Conservation (phyloP, 2,888 invertebrate genomes). For the Didymodactylos carnosus region DNA sequence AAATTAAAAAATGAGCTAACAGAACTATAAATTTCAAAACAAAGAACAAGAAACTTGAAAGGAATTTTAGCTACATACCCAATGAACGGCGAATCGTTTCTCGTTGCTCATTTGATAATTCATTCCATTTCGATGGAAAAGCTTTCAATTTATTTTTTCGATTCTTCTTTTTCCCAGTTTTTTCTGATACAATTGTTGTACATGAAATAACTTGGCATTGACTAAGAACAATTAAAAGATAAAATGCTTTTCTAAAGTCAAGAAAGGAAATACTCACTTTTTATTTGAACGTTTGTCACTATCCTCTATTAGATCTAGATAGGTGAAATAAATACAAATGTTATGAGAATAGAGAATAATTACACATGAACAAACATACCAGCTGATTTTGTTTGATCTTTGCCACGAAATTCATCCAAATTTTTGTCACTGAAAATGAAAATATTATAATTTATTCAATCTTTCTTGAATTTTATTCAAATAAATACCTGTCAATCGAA, state of each 20-base stretch:
- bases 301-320: too few species aligned
- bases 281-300: not conserved
- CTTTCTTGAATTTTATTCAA: too few species aligned
- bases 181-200: not conserved
- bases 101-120: not conserved
- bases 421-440: too few species aligned
- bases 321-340: too few species aligned
- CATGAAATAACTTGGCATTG: not conserved
- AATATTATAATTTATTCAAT: too few species aligned
- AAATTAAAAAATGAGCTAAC: not conserved
- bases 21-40: not conserved
- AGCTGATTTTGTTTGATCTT: too few species aligned
- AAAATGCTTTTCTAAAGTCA: not conserved
- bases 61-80: not conserved
- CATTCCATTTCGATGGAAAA: not conserved
- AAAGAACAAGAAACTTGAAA: not conserved
- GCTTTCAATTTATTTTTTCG: not conserved
- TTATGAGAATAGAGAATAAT: too few species aligned
- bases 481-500: too few species aligned
- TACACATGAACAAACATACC: too few species aligned
- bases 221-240: not conserved
- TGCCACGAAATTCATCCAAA: too few species aligned
- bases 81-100: not conserved
- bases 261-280: not conserved
- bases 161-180: not conserved